phyloP scores from a whole-genome alignment of 2,888 invertebrate genomes.

The Rhingia campestris region DNA sequence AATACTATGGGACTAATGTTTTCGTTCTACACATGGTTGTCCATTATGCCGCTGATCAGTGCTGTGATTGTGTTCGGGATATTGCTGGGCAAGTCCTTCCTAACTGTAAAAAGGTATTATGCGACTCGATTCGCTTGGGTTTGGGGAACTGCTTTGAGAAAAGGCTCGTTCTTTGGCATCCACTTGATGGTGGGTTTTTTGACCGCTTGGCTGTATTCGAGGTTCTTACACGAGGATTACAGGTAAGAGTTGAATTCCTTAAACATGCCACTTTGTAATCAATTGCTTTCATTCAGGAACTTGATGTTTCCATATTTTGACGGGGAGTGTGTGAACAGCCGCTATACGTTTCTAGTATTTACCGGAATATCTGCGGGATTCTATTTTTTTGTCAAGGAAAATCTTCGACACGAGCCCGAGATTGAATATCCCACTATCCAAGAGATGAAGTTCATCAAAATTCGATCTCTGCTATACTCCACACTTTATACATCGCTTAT shows the following conservation, averaged over 20 bases:
- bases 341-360: slow-evolving; percentile 87
- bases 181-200: slow-evolving; percentile 87
- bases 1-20: slow-evolving; percentile 85
- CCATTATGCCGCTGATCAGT: slow-evolving; percentile 86
- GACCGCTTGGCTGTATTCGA: slow-evolving; percentile 88
- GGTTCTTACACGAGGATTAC: slow-evolving; percentile 86
- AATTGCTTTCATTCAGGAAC: slow-evolving; percentile 5
- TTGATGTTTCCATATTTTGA: slow-evolving; percentile 70
- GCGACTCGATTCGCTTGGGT: slow-evolving; percentile 88
- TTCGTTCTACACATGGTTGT: slow-evolving; percentile 85
- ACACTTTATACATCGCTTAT: slow-evolving; percentile 85
- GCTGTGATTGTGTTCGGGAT: slow-evolving; percentile 89
- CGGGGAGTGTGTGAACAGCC: slow-evolving; percentile 86
- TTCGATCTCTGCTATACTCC: slow-evolving; percentile 85
- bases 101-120: slow-evolving; percentile 85
- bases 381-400: slow-evolving; percentile 81
- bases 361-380: slow-evolving; percentile 88
- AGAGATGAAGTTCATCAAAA: slow-evolving; percentile 87
- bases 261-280: slow-evolving; percentile 82
- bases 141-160: slow-evolving; percentile 85
- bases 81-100: slow-evolving; percentile 88
- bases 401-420: slow-evolving; percentile 77
- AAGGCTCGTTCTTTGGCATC: slow-evolving; percentile 83
- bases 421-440: slow-evolving; percentile 88
- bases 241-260: slow-evolving; percentile 82